Evolutionary conservation across 2,888 invertebrate species (phyloP).

Genomic region (Leistus spinibarbis): DNA sequence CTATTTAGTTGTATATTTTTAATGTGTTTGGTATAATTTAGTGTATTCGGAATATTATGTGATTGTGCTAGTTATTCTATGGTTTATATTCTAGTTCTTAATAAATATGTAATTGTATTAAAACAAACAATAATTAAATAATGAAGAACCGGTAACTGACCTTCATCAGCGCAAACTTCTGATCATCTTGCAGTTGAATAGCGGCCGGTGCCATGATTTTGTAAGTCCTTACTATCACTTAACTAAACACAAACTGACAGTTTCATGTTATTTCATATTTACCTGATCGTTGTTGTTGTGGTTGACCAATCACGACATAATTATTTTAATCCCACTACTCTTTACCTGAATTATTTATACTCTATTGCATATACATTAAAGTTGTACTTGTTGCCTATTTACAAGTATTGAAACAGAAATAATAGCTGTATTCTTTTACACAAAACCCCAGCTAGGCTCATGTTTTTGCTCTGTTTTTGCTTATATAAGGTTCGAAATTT

Average conservation of each 20-base stretch:
- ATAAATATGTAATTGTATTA: too few relatives aligned
- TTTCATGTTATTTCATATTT: conserved; percentile 9
- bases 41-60: too few relatives aligned
- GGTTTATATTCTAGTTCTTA: too few relatives aligned
- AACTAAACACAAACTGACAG: conserved; percentile 19
- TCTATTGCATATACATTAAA: not conserved
- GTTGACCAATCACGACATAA: conserved; percentile 19
- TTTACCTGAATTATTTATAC: not conserved
- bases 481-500: too few relatives aligned
- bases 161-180: conserved; percentile 79
- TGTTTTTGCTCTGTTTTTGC: too few relatives aligned
- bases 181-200: conserved; percentile 71
- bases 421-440: too few relatives aligned
- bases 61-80: too few relatives aligned
- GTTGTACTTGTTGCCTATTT: not conserved
- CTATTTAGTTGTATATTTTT: too few relatives aligned
- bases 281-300: conserved; percentile 13
- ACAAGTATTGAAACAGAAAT: too few relatives aligned
- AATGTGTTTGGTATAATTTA: too few relatives aligned
- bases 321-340: conserved; percentile 1
- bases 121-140: not conserved
- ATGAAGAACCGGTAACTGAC: conserved; percentile 56
- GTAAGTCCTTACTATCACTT: conserved; percentile 4
- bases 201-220: conserved; percentile 51
- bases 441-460: too few relatives aligned